Evolutionary conservation across 2,888 invertebrate species (phyloP).

Genomic region (Pheosia tremula): DNA sequence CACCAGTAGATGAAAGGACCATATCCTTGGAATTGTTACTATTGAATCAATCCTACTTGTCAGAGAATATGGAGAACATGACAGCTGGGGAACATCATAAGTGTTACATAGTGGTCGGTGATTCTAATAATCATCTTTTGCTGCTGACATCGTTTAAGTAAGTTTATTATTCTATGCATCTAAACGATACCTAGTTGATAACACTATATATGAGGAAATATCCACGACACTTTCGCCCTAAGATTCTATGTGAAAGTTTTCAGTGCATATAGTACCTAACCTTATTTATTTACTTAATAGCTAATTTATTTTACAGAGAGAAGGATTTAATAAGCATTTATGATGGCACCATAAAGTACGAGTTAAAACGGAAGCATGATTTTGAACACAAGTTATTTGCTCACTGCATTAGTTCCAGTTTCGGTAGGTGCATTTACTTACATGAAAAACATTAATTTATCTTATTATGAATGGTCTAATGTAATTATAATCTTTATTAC

Average conservation of each 20-base stretch:
- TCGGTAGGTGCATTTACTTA: slow-evolving; percentile 68
- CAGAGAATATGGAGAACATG: slow-evolving; percentile 65
- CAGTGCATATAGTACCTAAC: background rate
- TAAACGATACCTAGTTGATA: too few relatives aligned
- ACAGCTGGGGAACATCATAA: slow-evolving; percentile 82
- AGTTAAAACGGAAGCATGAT: slow-evolving; percentile 66
- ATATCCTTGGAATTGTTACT: slow-evolving; percentile 63
- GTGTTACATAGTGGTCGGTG: slow-evolving; percentile 86
- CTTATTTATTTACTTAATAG: background rate
- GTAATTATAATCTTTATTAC: slow-evolving; percentile 43
- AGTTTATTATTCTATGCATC: slow-evolving; percentile 30
- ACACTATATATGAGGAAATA: background rate
- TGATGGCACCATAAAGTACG: slow-evolving; percentile 69
- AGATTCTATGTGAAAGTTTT: too few relatives aligned
- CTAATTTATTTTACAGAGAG: slow-evolving; percentile 57
- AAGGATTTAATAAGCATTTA: slow-evolving; percentile 71
- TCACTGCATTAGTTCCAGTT: slow-evolving; percentile 84
- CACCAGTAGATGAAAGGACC: slow-evolving; percentile 57
- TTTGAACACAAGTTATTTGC: slow-evolving; percentile 75
- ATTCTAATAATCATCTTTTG: slow-evolving; percentile 86
- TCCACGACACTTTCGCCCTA: background rate
- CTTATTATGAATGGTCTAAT: background rate
- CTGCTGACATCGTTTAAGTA: slow-evolving; percentile 83
- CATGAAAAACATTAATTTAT: too few relatives aligned
- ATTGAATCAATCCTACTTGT: slow-evolving; percentile 72